Base-by-base conservation (phyloP, 2,888 invertebrate genomes). In the Coronaproctus castanopsis region DNA sequence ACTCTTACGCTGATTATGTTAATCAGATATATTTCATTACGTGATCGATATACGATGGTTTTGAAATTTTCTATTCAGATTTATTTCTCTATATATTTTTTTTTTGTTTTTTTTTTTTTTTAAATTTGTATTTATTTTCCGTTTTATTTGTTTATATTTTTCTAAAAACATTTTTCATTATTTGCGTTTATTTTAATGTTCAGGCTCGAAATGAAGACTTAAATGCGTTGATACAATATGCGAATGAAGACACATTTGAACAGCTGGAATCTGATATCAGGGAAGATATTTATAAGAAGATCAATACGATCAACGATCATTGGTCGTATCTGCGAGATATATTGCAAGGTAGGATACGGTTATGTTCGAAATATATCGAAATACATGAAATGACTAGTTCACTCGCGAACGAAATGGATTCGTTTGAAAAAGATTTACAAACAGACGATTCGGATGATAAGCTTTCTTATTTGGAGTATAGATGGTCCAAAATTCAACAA, bases 351-450 rank as follows among this genome's bases (percentile, higher is more conserved):
- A 77, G 87, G 60, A 77, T 86, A 61, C 79, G 81, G 63, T 72
- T 85, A 20, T 78, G 81, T 19, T 77, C 78, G 52, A 71, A 80
- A 63, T 84, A 84, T 67, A 79, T 83, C 52, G 79, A 82, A 65
- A 86, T 87, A 72, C 83, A 84, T 66, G 77, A 79, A 67, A 78
- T 79, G 63, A 81, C 82, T 21, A 78, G 80, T 61, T 77, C 79
- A 68, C 75, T 86, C 55, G 76, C 77, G 62, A 76, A 75, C 62
- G 80, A 82, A 68, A 76, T 85, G 70, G 80, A 83, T 66, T 75
- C 75, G 58, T 68, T 86, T 56, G 83, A 85, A 67, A 52, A 55
- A 50, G 52, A 51, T n/a, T 52, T 55, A 3, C 22, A 21, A 14
- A 10, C 21, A 1, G 21, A 21, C 1, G 52, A 55, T 51, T 23